Evolutionary conservation across 2,113 vertebrate genomes (phyloP).

Genomic region (Prionailurus bengalensis): DNA sequence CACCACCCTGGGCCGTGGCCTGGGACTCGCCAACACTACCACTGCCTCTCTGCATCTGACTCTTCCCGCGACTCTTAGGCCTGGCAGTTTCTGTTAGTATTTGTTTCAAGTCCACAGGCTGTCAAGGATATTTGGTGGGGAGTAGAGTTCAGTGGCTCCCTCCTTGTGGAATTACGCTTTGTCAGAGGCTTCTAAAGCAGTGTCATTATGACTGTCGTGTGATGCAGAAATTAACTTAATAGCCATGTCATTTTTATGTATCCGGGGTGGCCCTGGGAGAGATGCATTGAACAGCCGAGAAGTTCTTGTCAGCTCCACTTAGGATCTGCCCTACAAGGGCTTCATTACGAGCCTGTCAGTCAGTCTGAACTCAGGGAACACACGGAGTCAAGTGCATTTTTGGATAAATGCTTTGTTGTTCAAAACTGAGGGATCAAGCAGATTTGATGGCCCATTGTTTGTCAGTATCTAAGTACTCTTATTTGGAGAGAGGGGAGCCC

Average conservation of each 20-base stretch:
- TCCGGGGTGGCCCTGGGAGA: neutral
- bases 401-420: neutral
- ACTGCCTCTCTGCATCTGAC: neutral
- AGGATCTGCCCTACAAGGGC: neutral
- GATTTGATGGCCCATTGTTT: neutral
- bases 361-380: neutral
- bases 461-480: neutral
- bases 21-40: neutral
- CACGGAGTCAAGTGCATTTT: neutral
- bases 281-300: neutral
- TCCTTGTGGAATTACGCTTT: neutral
- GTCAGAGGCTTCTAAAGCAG: neutral
- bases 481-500: neutral
- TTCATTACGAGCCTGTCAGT: no score
- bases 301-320: neutral
- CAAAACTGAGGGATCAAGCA: neutral
- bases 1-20: rapidly evolving
- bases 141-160: neutral
- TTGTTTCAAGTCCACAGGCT: neutral
- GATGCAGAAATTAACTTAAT: neutral
- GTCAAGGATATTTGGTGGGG: neutral
- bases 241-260: neutral
- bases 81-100: neutral
- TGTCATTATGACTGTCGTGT: neutral
- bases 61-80: neutral